phyloP scores from a whole-genome alignment of 2,113 vertebrate genomes.

The Gallinago jamesoni region DNA sequence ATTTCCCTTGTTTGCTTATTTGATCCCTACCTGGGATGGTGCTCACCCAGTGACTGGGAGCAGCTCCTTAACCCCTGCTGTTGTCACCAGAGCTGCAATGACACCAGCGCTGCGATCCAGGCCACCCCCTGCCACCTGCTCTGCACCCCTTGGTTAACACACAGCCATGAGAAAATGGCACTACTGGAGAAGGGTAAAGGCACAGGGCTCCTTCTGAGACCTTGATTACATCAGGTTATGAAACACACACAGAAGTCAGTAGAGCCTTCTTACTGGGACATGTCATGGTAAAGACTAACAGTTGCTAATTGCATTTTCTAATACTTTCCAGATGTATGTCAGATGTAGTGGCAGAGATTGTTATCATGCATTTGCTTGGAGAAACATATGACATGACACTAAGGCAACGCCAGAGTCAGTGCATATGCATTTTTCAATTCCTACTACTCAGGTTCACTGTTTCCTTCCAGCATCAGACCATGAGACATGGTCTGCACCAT shows the following conservation, averaged over 20 bases:
- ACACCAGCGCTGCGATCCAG: accelerated
- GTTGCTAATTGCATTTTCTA: not conserved
- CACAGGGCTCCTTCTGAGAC: not conserved
- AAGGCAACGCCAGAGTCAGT: not conserved
- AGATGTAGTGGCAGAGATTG: not conserved
- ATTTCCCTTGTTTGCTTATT: not conserved
- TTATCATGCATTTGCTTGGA: not conserved
- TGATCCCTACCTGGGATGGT: not conserved
- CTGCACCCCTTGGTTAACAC: not conserved
- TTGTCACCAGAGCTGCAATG: not conserved
- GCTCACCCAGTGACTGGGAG: accelerated
- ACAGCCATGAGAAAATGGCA: not conserved
- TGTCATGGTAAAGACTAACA: not conserved
- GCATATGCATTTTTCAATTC: not conserved
- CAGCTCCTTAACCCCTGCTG: not conserved
- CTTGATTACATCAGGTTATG: not conserved
- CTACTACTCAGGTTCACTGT: not conserved
- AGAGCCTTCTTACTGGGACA: not conserved
- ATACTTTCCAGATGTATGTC: not conserved
- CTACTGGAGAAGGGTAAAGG: not conserved
- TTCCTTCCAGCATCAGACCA: not conserved
- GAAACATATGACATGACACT: not conserved
- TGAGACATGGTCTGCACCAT: not conserved
- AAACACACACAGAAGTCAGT: not conserved
- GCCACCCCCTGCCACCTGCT: not conserved